Conservation (phyloP, 2,797 vertebrate species). For the Fratercula arctica region DNA sequence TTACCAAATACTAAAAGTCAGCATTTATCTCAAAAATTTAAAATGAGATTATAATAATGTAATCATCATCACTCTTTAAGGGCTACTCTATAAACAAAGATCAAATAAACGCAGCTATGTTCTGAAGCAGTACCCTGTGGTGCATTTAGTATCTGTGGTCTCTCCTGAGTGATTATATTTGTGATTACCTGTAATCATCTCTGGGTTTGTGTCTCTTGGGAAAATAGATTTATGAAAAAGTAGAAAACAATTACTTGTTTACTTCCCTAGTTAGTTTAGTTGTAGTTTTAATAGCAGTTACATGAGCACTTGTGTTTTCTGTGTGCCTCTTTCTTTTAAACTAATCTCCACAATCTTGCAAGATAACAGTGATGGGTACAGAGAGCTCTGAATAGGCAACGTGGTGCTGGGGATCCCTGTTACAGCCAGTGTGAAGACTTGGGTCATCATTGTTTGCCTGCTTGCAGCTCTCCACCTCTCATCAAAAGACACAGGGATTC, state of each 20-base stretch:
- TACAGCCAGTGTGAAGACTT: neutral
- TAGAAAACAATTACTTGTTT: neutral
- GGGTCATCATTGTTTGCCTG: neutral
- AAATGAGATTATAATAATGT: neutral
- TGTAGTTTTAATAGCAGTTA: neutral
- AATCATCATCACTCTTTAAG: neutral
- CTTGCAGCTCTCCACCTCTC: neutral
- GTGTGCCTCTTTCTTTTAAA: neutral
- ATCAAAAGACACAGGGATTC: neutral
- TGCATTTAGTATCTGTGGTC: neutral
- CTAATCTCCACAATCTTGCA: neutral
- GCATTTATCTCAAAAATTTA: neutral
- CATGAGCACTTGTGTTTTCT: neutral
- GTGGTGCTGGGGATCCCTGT: neutral
- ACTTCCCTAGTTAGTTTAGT: neutral
- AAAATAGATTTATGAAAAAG: neutral
- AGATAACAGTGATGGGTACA: fast-evolving
- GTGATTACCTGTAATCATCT: neutral
- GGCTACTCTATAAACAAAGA: neutral
- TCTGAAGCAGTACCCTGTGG: neutral
- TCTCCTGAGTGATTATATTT: neutral
- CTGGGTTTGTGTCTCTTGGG: neutral
- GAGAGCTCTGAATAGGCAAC: neutral
- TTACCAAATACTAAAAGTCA: neutral
- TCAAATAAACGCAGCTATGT: neutral